Evolutionary conservation across 1,140 invertebrate genomes (phyloP), one percentile per base, ranked within the genome.

Genomic region (Pachypeltis micranthus): DNA sequence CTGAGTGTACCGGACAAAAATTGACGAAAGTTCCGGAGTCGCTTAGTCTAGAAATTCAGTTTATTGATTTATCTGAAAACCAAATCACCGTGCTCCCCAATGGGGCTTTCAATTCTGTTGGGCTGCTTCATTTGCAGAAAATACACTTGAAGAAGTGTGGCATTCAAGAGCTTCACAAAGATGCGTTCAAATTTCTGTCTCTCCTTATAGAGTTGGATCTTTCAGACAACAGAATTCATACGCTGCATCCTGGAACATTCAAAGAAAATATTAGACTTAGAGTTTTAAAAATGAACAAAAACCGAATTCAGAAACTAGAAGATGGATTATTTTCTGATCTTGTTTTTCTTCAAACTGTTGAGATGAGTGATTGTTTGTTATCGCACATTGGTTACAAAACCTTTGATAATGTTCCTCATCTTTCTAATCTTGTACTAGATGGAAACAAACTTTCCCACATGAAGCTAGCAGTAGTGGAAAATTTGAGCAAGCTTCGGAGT

Each of bases 131-230:
- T 71, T 73, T 93, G 16, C 91, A 93, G 69, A 90, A 89, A 71
- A 74, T 93, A 2, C 81, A 83, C 67, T 69, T 93, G 47, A 79
- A 77, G 64, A 82, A 86, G 66, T 91, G 89, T 71, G 79, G 81
- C 58, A 81, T 94, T 14, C 75, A 81, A 65, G 76, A 78, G 1
- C 76, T 94, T 14, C 77, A 90, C 67, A 80, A 81, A 34, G 80
- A 83, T 62, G 87, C 90, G 0, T 87, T 94, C 67, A 81, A 79
- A 61, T 83, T 83, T 0, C 77, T 94, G n/a, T 79, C 79, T 44
- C 86, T 93, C 61, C 78, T 94, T 27, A 90, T 93, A 29, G 90
- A 93, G 72, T 74, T 95, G 28, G 89, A 95, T 72, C 74, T 94
- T 51, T 88, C 88, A 0, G 78, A 79, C 62, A 95, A 95, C 70